phyloP scores from a whole-genome alignment of 2,797 vertebrate genomes.

The Phyllotis vaccarum region DNA sequence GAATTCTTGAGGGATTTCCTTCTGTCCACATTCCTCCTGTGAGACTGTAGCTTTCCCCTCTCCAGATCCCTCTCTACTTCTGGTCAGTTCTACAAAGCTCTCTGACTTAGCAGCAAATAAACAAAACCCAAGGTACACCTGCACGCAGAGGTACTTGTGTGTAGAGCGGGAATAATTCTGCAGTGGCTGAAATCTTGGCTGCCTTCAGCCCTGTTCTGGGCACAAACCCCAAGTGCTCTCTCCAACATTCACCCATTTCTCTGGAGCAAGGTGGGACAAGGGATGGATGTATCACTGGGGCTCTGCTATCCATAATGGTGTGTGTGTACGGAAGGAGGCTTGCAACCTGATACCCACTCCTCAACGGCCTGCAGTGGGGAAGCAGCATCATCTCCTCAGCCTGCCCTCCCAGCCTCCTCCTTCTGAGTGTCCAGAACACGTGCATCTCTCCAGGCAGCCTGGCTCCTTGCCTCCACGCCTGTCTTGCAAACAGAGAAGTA shows the following conservation, averaged over 20 bases:
- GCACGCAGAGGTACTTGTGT: background rate
- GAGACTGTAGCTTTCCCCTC: background rate
- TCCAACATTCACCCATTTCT: background rate
- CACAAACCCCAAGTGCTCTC: background rate
- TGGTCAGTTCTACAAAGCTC: background rate
- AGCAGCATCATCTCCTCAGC: too few relatives aligned
- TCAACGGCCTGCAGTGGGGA: background rate
- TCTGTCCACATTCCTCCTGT: background rate
- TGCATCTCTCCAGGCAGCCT: slow-evolving; percentile 21
- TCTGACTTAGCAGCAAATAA: background rate
- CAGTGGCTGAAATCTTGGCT: background rate
- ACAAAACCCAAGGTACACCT: background rate
- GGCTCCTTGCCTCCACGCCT: slow-evolving; percentile 52
- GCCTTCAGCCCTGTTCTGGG: background rate
- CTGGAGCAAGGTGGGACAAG: background rate
- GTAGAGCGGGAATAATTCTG: background rate
- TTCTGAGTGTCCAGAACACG: background rate
- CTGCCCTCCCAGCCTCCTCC: background rate
- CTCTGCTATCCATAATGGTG: background rate
- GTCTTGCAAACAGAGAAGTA: slow-evolving; percentile 63
- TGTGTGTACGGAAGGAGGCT: background rate
- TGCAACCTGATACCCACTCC: background rate
- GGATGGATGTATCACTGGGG: background rate
- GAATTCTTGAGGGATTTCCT: background rate
- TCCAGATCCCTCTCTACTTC: background rate